Percentiles rank a stretch among this genome's conserved stretches.
These are phyloP conservation scores for Macrobrachium nipponense DNA, from an alignment of 1,140 invertebrate species.

Conservation along the genomic window DNA sequence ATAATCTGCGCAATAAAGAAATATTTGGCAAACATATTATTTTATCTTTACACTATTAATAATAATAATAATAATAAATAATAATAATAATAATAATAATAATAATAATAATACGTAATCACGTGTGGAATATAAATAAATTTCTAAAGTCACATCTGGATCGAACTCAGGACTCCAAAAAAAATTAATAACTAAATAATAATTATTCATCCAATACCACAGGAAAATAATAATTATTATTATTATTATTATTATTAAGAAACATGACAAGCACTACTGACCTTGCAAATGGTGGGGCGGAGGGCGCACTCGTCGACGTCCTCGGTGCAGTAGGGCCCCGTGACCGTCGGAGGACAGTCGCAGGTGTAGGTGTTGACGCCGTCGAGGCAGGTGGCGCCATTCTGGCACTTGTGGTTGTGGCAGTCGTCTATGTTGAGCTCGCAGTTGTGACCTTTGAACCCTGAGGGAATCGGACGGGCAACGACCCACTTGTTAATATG, in stretches of 20 bases:
- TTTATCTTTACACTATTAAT: no score
- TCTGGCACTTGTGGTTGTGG: conserved; percentile 88
- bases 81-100: no score
- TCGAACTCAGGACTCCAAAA: not conserved
- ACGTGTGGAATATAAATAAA: no score
- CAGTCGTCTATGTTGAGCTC: conserved; percentile 83
- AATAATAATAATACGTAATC: not conserved
- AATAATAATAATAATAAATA: not conserved
- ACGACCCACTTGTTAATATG: no score
- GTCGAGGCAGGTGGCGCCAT: conserved; percentile 90
- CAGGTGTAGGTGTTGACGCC: conserved; percentile 89
- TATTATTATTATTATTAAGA: not conserved
- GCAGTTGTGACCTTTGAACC: conserved; percentile 86
- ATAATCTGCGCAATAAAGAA: no score
- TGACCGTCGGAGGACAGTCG: conserved; percentile 87
- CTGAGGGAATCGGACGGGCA: conserved; percentile 72
- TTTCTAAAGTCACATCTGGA: not conserved
- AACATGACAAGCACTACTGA: conserved; percentile 15
- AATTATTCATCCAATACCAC: no score
- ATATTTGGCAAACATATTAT: no score
- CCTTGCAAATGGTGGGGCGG: conserved; percentile 79
- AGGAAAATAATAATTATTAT: not conserved
- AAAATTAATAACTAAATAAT: not conserved
- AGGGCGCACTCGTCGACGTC: conserved; percentile 71
- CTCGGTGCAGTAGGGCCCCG: conserved; percentile 79